These are phyloP conservation scores for Podarcis raffonei DNA, from an alignment of 2,113 vertebrate genomes.

Conservation along the genomic window DNA sequence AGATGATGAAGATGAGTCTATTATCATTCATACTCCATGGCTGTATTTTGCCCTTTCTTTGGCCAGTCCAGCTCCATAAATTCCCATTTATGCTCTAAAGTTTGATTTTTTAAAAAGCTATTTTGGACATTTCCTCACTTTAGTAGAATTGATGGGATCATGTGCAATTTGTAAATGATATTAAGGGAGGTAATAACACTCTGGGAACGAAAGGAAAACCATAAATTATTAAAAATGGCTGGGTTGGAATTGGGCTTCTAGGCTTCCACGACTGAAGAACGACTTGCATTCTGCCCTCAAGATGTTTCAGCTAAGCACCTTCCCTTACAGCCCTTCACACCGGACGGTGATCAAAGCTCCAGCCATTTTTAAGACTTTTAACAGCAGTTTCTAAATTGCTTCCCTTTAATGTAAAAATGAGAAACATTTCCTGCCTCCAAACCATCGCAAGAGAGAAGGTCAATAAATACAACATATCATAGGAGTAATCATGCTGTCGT, in stretches of 20 bases:
- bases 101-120: conserved; percentile 59
- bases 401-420: background rate
- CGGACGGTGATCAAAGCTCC: background rate
- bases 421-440: background rate
- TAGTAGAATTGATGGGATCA: conserved; percentile 69
- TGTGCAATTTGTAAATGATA: conserved; percentile 73
- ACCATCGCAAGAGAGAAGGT: background rate
- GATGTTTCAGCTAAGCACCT: conserved; percentile 35
- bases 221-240: conserved; percentile 71
- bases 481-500: background rate
- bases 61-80: conserved; percentile 45
- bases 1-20: background rate
- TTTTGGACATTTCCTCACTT: conserved; percentile 72
- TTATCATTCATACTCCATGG: rapidly evolving
- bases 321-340: conserved; percentile 38
- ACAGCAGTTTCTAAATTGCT: conserved; percentile 32
- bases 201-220: conserved; percentile 61
- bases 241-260: conserved; percentile 51
- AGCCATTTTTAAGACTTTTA: conserved; percentile 47
- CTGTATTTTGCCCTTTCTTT: rapidly evolving
- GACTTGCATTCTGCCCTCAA: conserved; percentile 38
- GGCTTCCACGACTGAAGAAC: conserved; percentile 60
- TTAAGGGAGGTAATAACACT: conserved; percentile 73
- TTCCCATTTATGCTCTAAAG: conserved; percentile 49
- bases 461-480: background rate